Base-by-base conservation (phyloP, 2,797 vertebrate species). In the Enteromius radiatus region DNA sequence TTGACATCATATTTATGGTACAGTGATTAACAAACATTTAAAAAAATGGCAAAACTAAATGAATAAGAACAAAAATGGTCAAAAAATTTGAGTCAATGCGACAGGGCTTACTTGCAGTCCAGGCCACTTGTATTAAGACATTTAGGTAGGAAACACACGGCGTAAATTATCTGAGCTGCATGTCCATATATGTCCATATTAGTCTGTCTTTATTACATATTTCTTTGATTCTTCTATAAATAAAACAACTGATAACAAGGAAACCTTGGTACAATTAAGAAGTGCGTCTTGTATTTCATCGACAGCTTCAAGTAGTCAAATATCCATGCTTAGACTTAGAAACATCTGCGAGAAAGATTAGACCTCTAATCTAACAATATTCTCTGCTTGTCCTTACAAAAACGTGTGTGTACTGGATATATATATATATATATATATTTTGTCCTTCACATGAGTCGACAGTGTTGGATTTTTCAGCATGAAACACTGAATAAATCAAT, bases 311-410 rank as follows among this genome's bases (percentile, higher is more conserved):
- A 96, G 95, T 95, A 95, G 93, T 96, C 96, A 96, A 97, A 96
- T 96, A 96, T 96, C 97, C 96, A 97, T 98, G 97, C 96, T 49
- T 79, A 54, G 95, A 96, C 95, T 96, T 96, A 96, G 95, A 96
- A 98, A 97, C 95, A 97, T 95, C 95, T 97, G 95, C 94, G 95
- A 90, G 89, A 90, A 90, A 94, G 94, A 95, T 94, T 95, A 95
- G 96, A 96, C 96, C 94, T 96, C 96, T 97, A 97, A 95, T 95
- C 96, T 97, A 97, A 96, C 96, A 93, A 95, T 97, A 96, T 92
- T 93, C 94, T 96, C 96, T 92, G 81, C 73, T 86, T 87, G 92
- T 89, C 91, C 94, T 92, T 89, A 93, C 92, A 91, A 93, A 93
- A 93, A 93, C 90, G 89, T 89, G 92, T 92, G 90, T 90, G 89